These are phyloP conservation scores for Dicentrarchus labrax DNA, from an alignment of 2,113 vertebrate species.

Conservation along the genomic window DNA sequence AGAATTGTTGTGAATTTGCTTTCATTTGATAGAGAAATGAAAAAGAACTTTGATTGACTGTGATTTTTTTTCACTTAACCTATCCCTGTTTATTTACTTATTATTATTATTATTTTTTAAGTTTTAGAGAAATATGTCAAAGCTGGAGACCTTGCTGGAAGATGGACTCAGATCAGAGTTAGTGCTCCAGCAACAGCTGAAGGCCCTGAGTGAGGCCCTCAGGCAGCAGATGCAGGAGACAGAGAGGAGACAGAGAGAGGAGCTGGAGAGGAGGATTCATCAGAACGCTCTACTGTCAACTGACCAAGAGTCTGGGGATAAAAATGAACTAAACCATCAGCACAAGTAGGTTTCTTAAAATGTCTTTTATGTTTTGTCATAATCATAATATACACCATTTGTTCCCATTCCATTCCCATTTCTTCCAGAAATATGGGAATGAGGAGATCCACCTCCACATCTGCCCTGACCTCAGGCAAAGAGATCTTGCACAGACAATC, in stretches of 20 bases:
- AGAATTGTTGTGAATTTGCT: not conserved
- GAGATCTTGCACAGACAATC: slow-evolving; percentile 59
- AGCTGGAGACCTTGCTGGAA: slow-evolving; percentile 62
- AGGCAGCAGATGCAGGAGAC: slow-evolving; percentile 79
- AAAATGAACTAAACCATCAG: slow-evolving; percentile 66
- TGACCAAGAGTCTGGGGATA: slow-evolving; percentile 47
- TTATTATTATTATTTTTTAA: slow-evolving; percentile 1
- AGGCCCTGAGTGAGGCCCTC: slow-evolving; percentile 73
- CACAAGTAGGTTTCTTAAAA: slow-evolving; percentile 48
- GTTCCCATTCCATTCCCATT: too few species aligned
- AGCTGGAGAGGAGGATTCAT: slow-evolving; percentile 79
- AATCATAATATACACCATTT: not conserved
- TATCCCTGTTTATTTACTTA: too few species aligned
- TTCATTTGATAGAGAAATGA: not conserved
- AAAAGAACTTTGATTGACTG: not conserved
- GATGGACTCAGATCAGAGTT: slow-evolving; percentile 66
- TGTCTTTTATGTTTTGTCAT: not conserved
- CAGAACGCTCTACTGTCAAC: slow-evolving; percentile 65
- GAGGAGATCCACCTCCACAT: slow-evolving; percentile 83
- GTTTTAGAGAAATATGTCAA: slow-evolving; percentile 56
- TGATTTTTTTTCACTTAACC: too few species aligned
- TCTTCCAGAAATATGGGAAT: slow-evolving; percentile 34
- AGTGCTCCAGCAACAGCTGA: slow-evolving; percentile 74
- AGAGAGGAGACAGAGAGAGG: slow-evolving; percentile 63
- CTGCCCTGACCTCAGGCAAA: slow-evolving; percentile 74